These are phyloP conservation scores for Centropus unirufus DNA, from an alignment of 2,113 vertebrate genomes.

Conservation along the genomic window DNA sequence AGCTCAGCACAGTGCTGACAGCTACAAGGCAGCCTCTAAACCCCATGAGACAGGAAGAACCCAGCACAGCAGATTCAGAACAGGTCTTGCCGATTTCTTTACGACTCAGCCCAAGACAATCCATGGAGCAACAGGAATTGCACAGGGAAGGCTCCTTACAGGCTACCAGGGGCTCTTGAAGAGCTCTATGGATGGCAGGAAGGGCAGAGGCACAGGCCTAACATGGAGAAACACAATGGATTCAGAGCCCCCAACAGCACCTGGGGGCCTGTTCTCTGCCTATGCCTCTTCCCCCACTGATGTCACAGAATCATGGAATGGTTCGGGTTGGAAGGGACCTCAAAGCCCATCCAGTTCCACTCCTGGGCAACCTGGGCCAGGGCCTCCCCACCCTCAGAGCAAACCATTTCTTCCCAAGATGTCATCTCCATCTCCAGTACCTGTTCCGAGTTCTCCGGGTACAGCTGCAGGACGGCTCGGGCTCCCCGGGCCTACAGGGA, in stretches of 20 bases:
- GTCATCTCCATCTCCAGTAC: constrained; percentile 62
- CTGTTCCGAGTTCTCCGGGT: constrained; percentile 95
- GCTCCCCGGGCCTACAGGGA: constrained; percentile 84
- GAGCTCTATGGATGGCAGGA: background rate
- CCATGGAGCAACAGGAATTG: background rate
- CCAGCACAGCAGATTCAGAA: background rate
- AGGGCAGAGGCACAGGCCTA: background rate
- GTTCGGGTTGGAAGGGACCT: too few species aligned
- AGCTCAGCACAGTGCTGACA: background rate
- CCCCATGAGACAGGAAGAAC: background rate
- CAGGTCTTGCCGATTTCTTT: background rate
- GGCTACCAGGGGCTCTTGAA: background rate
- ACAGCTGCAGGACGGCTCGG: constrained; percentile 92
- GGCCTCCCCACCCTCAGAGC: too few species aligned
- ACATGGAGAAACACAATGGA: accelerated
- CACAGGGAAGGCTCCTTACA: background rate
- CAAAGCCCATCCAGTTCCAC: too few species aligned
- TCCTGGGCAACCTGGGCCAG: too few species aligned
- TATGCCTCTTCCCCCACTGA: background rate
- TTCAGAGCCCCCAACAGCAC: background rate
- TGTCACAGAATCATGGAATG: background rate
- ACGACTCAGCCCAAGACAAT: background rate
- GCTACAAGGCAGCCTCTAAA: background rate
- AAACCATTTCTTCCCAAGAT: too few species aligned
- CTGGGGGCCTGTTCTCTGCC: background rate